Conservation (phyloP, 2,888 invertebrate species). For the Caprella mutica region DNA sequence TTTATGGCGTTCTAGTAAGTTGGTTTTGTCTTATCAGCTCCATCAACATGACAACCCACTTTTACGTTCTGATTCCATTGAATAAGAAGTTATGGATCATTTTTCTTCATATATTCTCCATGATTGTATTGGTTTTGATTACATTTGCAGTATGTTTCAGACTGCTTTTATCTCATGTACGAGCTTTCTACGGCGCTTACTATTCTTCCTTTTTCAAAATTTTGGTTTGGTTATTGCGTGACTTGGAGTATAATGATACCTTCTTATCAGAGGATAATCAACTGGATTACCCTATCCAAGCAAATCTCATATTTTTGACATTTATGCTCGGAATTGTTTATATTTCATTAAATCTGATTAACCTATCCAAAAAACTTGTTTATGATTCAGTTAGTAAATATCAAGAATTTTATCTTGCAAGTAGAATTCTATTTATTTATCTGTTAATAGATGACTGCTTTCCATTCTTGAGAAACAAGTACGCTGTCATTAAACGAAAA, state of each 20-base stretch:
- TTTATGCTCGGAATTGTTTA: slow-evolving; percentile 25
- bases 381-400: slow-evolving; percentile 16
- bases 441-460: slow-evolving; percentile 20
- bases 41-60: too few species aligned
- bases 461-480: background rate
- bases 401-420: slow-evolving; percentile 14
- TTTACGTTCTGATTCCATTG: too few species aligned
- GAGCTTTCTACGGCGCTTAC: slow-evolving; percentile 11
- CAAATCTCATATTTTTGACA: slow-evolving; percentile 23
- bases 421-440: slow-evolving; percentile 11
- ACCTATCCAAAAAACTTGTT: slow-evolving; percentile 20
- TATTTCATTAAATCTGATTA: slow-evolving; percentile 22
- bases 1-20: too few species aligned
- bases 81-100: too few species aligned
- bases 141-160: too few species aligned
- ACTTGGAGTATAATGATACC: slow-evolving; percentile 27
- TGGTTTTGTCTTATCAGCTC: too few species aligned
- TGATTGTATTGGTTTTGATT: too few species aligned
- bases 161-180: too few species aligned
- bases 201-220: slow-evolving; percentile 26
- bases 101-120: too few species aligned
- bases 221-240: slow-evolving; percentile 29
- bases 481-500: too few species aligned
- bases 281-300: slow-evolving; percentile 16
- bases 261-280: slow-evolving; percentile 15